These are phyloP conservation scores for Neosilurus mollespiculum DNA, from an alignment of 2,797 vertebrate species.

Conservation along the genomic window DNA sequence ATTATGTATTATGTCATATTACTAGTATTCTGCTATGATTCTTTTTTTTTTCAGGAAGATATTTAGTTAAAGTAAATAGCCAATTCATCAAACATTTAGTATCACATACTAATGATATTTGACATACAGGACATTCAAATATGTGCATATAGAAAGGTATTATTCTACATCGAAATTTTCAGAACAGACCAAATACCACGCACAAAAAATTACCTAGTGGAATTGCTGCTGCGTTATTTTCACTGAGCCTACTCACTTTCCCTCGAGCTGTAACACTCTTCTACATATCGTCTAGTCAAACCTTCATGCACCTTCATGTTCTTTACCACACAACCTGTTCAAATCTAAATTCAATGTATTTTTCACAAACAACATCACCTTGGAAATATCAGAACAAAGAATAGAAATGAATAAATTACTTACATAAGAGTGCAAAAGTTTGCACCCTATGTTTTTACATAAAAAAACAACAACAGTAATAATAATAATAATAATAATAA, in stretches of 20 bases:
- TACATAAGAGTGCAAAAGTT: not conserved
- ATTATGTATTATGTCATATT: too few species aligned
- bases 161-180: not conserved
- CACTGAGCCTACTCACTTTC: conserved; percentile 24
- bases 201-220: conserved; percentile 17
- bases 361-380: not conserved
- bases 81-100: not conserved
- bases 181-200: conserved; percentile 8
- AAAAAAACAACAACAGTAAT: too few species aligned
- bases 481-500: too few species aligned
- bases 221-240: conserved; percentile 27
- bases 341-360: not conserved
- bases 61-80: not conserved
- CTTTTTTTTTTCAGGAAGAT: not conserved
- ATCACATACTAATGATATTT: not conserved
- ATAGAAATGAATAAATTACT: not conserved
- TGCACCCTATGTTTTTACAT: not conserved
- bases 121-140: not conserved
- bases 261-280: not conserved
- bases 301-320: not conserved
- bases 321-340: not conserved
- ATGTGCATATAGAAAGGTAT: not conserved
- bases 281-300: not conserved
- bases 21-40: too few species aligned
- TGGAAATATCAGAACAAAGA: not conserved